Evolutionary conservation across 2,113 vertebrate genomes (phyloP).

Genomic region (Bettongia penicillata): DNA sequence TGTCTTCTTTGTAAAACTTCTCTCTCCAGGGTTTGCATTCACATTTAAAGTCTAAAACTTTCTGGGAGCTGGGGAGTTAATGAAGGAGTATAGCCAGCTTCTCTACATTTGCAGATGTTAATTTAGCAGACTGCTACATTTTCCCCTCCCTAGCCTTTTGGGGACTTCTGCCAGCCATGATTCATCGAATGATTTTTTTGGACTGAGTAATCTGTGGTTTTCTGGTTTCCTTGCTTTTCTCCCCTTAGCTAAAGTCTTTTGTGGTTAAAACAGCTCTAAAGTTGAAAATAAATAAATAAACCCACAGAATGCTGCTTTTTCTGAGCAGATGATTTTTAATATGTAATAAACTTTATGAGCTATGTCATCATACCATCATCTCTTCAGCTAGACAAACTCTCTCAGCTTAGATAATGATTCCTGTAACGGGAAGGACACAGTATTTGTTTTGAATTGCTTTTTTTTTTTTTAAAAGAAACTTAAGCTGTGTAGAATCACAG

Average conservation of each 20-base stretch:
- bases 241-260: conserved; percentile 75
- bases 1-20: not conserved
- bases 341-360: conserved; percentile 46
- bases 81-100: conserved; percentile 65
- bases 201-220: conserved; percentile 87
- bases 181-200: conserved; percentile 89
- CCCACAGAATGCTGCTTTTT: conserved; percentile 65
- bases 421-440: conserved; percentile 32
- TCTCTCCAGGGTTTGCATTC: conserved; percentile 34
- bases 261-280: conserved; percentile 76
- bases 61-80: conserved; percentile 80
- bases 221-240: conserved; percentile 81
- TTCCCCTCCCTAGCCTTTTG: conserved; percentile 79
- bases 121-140: conserved; percentile 79
- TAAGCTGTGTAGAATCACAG: not conserved
- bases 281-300: conserved; percentile 67
- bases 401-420: conserved; percentile 50
- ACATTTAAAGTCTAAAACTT: conserved; percentile 38
- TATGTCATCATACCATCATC: conserved; percentile 49
- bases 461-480: conserved; percentile 39
- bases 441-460: conserved; percentile 58
- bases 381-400: conserved; percentile 45
- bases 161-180: conserved; percentile 85
- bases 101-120: conserved; percentile 84
- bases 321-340: conserved; percentile 56